These are phyloP conservation scores for Xanthorhoe designata DNA, from an alignment of 2,888 invertebrate genomes.

Conservation along the genomic window DNA sequence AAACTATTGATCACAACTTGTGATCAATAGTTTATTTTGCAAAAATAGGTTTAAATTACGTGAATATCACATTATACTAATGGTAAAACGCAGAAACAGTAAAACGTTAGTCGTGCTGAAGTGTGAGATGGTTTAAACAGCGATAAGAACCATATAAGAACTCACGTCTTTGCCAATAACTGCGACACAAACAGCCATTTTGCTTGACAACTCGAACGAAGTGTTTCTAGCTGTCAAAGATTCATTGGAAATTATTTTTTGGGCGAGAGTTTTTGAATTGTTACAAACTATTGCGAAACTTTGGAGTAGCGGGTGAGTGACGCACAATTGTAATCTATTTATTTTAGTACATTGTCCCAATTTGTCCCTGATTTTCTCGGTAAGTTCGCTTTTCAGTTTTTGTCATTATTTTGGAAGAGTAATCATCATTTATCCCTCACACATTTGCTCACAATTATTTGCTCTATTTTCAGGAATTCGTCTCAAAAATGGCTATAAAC, in stretches of 20 bases:
- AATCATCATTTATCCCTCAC: too few relatives aligned
- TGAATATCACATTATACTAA: neutral
- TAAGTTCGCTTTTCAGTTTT: constrained; percentile 4
- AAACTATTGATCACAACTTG: too few relatives aligned
- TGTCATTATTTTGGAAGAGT: neutral
- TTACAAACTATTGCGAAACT: constrained; percentile 23
- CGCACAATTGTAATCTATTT: constrained; percentile 9
- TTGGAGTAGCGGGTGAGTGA: constrained; percentile 6
- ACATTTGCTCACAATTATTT: too few relatives aligned
- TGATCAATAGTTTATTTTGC: neutral
- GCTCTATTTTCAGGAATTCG: constrained; percentile 12
- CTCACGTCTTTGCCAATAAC: constrained; percentile 98
- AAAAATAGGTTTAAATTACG: neutral
- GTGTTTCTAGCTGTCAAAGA: constrained; percentile 25
- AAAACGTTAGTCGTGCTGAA: neutral
- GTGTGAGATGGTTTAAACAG: constrained; percentile 23
- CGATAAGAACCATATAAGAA: too few relatives aligned
- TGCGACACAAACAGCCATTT: constrained; percentile 97
- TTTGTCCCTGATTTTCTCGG: constrained; percentile 9
- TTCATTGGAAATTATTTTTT: neutral
- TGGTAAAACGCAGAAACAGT: constrained; percentile 15
- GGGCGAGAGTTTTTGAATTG: constrained; percentile 49
- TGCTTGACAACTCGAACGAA: constrained; percentile 58
- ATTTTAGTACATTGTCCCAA: neutral
- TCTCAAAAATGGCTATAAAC: constrained; percentile 49